Percentiles rank a stretch among this genome's conserved stretches.
Evolutionary conservation across 2,113 vertebrate species (phyloP).

Genomic region (Axis porcinus): DNA sequence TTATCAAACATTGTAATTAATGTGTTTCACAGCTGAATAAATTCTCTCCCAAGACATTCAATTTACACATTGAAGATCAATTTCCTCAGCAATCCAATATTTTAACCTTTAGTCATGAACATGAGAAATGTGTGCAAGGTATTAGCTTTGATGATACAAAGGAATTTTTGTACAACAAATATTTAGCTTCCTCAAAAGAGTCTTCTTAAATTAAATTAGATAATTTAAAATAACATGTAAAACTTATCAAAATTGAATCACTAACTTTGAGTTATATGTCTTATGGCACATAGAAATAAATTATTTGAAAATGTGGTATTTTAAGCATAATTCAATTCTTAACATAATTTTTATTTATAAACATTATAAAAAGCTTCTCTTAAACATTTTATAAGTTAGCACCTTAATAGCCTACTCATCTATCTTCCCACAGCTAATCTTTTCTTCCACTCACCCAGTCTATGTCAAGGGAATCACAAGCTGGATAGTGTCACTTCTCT

Average conservation of each 20-base stretch:
- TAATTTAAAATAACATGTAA: neutral
- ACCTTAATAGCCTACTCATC: neutral
- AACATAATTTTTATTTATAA: neutral
- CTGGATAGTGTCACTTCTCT: neutral
- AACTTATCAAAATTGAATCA: neutral
- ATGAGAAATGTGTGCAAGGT: neutral
- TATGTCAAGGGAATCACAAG: neutral
- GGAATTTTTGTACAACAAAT: neutral
- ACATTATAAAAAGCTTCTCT: neutral
- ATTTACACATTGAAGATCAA: neutral
- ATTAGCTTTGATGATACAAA: constrained; percentile 1
- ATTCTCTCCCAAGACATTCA: neutral
- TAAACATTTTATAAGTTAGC: neutral
- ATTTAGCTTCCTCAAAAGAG: neutral
- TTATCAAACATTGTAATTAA: constrained; percentile 5
- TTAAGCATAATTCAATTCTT: neutral
- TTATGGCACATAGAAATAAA: neutral
- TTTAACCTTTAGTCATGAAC: neutral
- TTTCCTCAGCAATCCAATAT: constrained; percentile 18
- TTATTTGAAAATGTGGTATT: neutral
- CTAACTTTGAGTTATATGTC: neutral
- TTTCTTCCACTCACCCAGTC: neutral
- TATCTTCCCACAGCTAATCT: neutral
- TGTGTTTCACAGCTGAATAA: neutral
- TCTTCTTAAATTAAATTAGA: neutral